Evolutionary conservation across 1,140 invertebrate genomes (phyloP).

Genomic region (Aradophagus sp.): DNA sequence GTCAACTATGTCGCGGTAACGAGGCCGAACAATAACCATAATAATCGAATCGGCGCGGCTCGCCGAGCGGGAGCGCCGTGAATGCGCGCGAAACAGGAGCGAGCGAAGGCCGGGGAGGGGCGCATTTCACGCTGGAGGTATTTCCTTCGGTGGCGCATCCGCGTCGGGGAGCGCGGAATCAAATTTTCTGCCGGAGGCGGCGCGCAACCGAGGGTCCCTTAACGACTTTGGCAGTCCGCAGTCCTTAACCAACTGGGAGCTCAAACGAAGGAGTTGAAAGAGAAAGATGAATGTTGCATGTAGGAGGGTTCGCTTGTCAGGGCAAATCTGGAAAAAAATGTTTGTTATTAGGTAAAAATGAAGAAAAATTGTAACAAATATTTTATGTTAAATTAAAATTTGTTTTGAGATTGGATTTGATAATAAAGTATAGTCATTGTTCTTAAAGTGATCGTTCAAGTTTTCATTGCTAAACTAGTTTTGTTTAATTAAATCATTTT

Average conservation of each 20-base stretch:
- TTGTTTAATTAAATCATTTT: too few species aligned
- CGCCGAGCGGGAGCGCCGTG: not conserved
- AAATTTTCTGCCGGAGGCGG: conserved; percentile 50
- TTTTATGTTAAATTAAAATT: too few species aligned
- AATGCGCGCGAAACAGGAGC: not conserved
- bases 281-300: too few species aligned
- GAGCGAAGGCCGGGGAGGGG: not conserved
- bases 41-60: conserved; percentile 27
- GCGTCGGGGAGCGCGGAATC: conserved; percentile 26
- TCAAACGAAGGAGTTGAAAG: too few species aligned
- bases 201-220: conserved; percentile 34
- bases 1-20: conserved; percentile 20
- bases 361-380: too few species aligned
- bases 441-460: too few species aligned
- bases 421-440: too few species aligned
- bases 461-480: too few species aligned
- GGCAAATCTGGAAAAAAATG: too few species aligned
- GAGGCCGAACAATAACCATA: conserved; percentile 22
- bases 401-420: too few species aligned
- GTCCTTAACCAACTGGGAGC: too few species aligned
- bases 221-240: conserved; percentile 37
- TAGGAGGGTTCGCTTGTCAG: too few species aligned
- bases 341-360: conserved; percentile 10
- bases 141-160: conserved; percentile 23
- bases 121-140: conserved; percentile 41